phyloP scores from a whole-genome alignment of 2,797 vertebrate genomes.

The Oreochromis grahami region DNA sequence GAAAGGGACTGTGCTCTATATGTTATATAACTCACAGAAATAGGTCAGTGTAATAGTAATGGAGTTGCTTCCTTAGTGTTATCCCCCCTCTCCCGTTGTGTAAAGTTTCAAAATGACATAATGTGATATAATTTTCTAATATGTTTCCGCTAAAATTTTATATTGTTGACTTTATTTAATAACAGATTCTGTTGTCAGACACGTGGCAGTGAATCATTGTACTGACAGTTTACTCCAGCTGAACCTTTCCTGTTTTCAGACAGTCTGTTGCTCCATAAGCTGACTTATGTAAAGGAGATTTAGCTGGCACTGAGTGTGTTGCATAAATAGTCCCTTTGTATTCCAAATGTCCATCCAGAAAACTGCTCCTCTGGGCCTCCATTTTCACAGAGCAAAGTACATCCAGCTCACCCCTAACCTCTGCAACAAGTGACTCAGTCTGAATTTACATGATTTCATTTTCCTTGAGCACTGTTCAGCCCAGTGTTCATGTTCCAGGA shows the following conservation, averaged over 20 bases:
- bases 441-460: conserved; percentile 18
- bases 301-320: conserved; percentile 17
- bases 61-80: neutral
- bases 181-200: neutral
- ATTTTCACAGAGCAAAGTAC: neutral
- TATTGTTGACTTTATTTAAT: neutral
- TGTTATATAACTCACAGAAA: conserved; percentile 45
- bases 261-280: conserved; percentile 42
- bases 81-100: neutral
- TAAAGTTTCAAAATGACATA: neutral
- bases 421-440: conserved; percentile 4
- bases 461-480: neutral
- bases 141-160: neutral
- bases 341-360: conserved; percentile 12
- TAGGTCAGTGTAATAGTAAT: conserved; percentile 8
- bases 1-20: neutral
- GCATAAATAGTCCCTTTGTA: conserved; percentile 41
- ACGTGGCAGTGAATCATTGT: neutral
- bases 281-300: conserved; percentile 64
- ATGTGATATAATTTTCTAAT: neutral
- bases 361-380: neutral
- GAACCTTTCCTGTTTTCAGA: neutral
- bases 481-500: conserved; percentile 7
- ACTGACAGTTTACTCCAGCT: neutral
- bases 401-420: conserved; percentile 22